phyloP scores from a whole-genome alignment of 2,113 vertebrate genomes.

The Solenodon paradoxus region DNA sequence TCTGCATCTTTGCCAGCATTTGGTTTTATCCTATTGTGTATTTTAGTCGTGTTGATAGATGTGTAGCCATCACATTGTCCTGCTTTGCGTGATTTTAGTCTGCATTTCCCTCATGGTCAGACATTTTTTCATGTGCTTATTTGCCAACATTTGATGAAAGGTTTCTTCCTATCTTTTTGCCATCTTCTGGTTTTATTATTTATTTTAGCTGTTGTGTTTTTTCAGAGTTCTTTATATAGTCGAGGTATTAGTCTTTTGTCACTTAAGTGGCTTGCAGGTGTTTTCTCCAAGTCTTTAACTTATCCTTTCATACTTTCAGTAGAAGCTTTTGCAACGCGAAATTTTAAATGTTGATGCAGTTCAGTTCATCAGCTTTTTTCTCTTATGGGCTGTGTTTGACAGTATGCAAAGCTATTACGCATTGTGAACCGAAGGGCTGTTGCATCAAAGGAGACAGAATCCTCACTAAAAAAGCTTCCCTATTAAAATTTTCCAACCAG shows the following conservation, averaged over 20 bases:
- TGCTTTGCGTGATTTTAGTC: not conserved
- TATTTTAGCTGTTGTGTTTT: not conserved
- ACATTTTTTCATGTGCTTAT: not conserved
- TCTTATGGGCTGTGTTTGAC: not conserved
- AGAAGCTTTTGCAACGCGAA: not conserved
- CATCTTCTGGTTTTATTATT: not conserved
- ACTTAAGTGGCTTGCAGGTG: not conserved
- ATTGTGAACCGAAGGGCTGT: not conserved
- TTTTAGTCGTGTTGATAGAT: not conserved
- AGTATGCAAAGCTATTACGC: not conserved
- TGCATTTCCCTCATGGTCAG: not conserved
- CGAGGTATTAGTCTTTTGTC: not conserved
- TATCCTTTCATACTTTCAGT: not conserved
- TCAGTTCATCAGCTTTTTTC: not conserved
- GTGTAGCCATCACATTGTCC: not conserved
- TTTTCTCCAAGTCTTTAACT: not conserved
- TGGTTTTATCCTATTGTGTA: not conserved
- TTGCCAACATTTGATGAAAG: not conserved
- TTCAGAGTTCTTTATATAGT: not conserved
- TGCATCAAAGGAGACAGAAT: not conserved
- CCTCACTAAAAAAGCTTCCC: not conserved
- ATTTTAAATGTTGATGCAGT: not conserved
- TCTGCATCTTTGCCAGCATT: not conserved
- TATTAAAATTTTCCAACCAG: not conserved
- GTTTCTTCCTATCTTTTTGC: not conserved